Evolutionary conservation across 2,113 vertebrate genomes (phyloP), one percentile per base, ranked within the genome.

Genomic region (Lepidothrix coronata): DNA sequence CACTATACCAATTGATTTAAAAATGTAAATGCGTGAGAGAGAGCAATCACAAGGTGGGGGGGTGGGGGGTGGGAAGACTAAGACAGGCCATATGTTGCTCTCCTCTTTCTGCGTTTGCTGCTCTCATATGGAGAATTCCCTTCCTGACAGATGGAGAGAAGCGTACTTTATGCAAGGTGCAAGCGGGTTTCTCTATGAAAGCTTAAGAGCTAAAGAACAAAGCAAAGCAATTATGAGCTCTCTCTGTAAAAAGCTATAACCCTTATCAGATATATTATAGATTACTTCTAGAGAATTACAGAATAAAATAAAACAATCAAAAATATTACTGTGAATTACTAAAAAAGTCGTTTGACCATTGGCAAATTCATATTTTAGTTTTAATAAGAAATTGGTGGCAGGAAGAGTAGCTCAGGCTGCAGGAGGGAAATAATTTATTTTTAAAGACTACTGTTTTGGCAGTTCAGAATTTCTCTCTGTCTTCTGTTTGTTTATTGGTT

Each of bases 141-240:
- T 91, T 54, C 48, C 58, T 51, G 73, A 80, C 93, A 96, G 96
- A 92, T 91, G 93, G 95, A 96, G 61, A 21, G 68, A 91, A 91
- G 46, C 6, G 11, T 81, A 58, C 72, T 92, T 90, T 95, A 86
- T 94, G 71, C 58, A 95, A 98, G 90, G 61, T 86, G 59, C 61
- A 74, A 62, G 73, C 0, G 2, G 41, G 77, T 95, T 95, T 93
- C 33, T 95, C 25, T 87, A 49, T 61, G 65, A 88, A 92, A 86
- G 68, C 85, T 75, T 74, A 79, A 94, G 30, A 79, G 14, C 33
- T 35, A 6, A 48, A 83, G 88, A 96, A 95, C 35, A 92, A 96
- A 97, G 72, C 79, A 84, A 13, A 82, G 51, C 46, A 94, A 85
- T 96, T 95, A 83, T 12, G 35, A 88, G 70, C 78, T 91, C 46